Base-by-base conservation (phyloP, 2,797 vertebrate species). In the Enteromius treurensis region DNA sequence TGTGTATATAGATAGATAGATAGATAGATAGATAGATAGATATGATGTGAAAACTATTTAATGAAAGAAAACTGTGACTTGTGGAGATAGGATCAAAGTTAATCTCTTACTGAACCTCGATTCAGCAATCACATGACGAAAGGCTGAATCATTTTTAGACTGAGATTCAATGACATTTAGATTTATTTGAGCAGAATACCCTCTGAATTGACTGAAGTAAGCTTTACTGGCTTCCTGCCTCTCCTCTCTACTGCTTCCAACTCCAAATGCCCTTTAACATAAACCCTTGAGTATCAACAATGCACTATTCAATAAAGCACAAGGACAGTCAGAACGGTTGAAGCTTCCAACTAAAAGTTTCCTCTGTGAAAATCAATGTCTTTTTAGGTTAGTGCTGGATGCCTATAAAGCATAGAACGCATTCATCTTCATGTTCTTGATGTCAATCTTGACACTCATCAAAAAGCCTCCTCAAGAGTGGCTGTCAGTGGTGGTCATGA, bases 91-190 rank as follows among this genome's bases (percentile, higher is more conserved):
- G 55, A 60, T 77, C n/a, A 23, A 42, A 64, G 58, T 77, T 40
- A 55, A 80, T 19, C 77, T 49, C 23, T 45, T 9, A 45, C 19
- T 73, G 70, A 49, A 51, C 23, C 45, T 19, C 13, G 11, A 51
- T 14, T 77, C 15, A 64, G 47, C 23, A 21, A 47, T 77, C 9
- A 21, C 26, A 32, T 51, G 37, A n/a, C 0, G 3, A 26, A 47
- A 34, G 40, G 9, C 32, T 53, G 32, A 40, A 55, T 45, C 10
- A 53, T 51, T 64, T 68, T 13, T 49, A 53, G 13, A 80, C 49
- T 26, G 34, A 69, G 78, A 80, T n/a, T 58, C 34, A 42, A 47
- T 80, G 79, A 80, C 79, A 80, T 80, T 80, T 80, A 70, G 23
- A 58, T 70, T 71, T 21, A 70, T 80, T 51, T 58, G 40, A 14